Evolutionary conservation across 2,797 vertebrate species (phyloP).

Genomic region (Propithecus deckenii): DNA sequence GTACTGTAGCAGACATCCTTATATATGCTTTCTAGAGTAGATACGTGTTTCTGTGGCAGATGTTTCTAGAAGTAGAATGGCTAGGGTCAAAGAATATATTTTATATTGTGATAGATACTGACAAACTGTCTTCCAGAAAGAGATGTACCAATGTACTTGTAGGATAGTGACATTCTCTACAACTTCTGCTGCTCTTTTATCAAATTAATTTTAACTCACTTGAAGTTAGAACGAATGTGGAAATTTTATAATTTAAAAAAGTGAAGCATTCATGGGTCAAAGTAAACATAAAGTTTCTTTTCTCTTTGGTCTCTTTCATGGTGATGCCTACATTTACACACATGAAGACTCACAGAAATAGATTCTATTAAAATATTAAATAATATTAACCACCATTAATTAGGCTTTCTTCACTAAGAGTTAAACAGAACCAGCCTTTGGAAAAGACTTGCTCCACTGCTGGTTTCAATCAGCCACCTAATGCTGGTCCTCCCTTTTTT

Average conservation of each 20-base stretch:
- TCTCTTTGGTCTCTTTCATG: neutral
- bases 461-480: no score
- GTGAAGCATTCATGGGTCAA: neutral
- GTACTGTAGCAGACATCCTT: neutral
- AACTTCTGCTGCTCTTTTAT: neutral
- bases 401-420: no score
- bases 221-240: neutral
- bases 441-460: no score
- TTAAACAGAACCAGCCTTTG: no score
- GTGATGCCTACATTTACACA: neutral
- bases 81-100: neutral
- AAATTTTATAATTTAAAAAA: constrained; percentile 17
- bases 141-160: neutral
- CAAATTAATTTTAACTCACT: neutral
- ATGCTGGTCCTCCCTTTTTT: no score
- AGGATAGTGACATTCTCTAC: neutral
- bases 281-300: neutral
- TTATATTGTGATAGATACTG: neutral
- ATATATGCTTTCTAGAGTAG: neutral
- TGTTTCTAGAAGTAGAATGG: neutral
- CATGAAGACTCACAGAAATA: neutral
- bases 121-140: neutral
- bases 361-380: neutral
- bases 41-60: neutral
- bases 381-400: neutral